These are phyloP conservation scores for Cotesia glomerata DNA, from an alignment of 1,140 invertebrate species.

Conservation along the genomic window DNA sequence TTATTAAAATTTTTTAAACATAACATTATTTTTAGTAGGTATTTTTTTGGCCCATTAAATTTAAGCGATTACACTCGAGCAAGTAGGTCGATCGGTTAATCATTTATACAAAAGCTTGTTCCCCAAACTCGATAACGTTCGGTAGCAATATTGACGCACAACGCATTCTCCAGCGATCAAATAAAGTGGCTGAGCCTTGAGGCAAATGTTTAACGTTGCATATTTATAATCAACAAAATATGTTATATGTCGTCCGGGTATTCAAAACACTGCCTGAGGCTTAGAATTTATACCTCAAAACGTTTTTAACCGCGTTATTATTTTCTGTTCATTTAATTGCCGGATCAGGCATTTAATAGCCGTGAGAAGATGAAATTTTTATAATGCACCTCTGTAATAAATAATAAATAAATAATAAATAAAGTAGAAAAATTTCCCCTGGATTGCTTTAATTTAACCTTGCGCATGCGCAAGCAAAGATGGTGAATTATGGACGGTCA, in stretches of 20 bases:
- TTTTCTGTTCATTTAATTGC: conserved; percentile 1
- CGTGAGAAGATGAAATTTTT: background rate
- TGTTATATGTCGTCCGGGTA: conserved; percentile 18
- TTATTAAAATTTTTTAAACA: too few species aligned
- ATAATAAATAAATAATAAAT: too few species aligned
- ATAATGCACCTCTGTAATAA: background rate
- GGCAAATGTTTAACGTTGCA: background rate
- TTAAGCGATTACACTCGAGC: background rate
- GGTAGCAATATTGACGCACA: conserved; percentile 10
- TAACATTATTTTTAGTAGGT: too few species aligned
- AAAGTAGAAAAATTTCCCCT: too few species aligned
- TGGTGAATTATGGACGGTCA: too few species aligned
- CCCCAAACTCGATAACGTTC: conserved; percentile 22
- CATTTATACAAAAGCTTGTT: conserved; percentile 1
- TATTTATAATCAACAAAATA: background rate
- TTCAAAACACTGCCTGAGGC: conserved; percentile 12
- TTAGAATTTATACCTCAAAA: conserved; percentile 20
- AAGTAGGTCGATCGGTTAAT: conserved; percentile 21
- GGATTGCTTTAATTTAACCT: too few species aligned
- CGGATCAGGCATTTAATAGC: background rate
- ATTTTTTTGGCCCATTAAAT: background rate
- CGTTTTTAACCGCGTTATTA: background rate
- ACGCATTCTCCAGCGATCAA: background rate
- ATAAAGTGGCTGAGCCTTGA: conserved; percentile 1
- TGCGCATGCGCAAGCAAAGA: too few species aligned